Evolutionary conservation across 37 sponge, comb jelly and placozoan genomes (phyloP).

Genomic region (Chondrilla cf. caribensis): DNA sequence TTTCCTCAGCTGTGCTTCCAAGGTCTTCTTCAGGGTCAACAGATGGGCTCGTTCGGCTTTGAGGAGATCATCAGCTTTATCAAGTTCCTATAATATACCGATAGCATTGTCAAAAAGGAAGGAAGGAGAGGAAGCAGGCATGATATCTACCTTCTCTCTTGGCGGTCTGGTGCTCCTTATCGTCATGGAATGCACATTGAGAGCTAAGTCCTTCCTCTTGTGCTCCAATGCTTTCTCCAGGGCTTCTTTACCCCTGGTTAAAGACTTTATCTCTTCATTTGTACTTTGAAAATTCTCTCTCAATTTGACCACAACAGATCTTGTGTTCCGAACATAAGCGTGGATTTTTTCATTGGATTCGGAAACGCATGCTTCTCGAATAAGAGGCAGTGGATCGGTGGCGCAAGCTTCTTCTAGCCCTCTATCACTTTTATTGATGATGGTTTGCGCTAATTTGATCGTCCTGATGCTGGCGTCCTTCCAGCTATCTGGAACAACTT

Average conservation of each 20-base stretch:
- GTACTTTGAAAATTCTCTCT: constrained; percentile 28
- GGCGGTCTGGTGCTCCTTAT: constrained; percentile 44
- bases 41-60: constrained; percentile 39
- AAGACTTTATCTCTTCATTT: constrained; percentile 66
- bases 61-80: constrained; percentile 45
- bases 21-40: constrained; percentile 32
- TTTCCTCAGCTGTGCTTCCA: constrained; percentile 50
- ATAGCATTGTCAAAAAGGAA: neutral
- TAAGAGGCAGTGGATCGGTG: constrained; percentile 49
- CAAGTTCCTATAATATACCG: constrained; percentile 29
- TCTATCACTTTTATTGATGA: constrained; percentile 36
- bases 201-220: constrained; percentile 56
- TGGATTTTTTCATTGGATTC: constrained; percentile 57
- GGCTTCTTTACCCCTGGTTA: constrained; percentile 47
- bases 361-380: constrained; percentile 51
- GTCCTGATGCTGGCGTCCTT: constrained; percentile 48
- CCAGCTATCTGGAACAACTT: constrained; percentile 53
- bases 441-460: constrained; percentile 57
- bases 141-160: constrained; percentile 59
- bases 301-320: constrained; percentile 51
- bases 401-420: neutral
- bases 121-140: neutral
- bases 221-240: constrained; percentile 77
- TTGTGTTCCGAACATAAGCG: constrained; percentile 41
- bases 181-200: constrained; percentile 38